These are phyloP conservation scores for Tetrapedia diversipes DNA, from an alignment of 2,888 invertebrate genomes.

Conservation along the genomic window DNA sequence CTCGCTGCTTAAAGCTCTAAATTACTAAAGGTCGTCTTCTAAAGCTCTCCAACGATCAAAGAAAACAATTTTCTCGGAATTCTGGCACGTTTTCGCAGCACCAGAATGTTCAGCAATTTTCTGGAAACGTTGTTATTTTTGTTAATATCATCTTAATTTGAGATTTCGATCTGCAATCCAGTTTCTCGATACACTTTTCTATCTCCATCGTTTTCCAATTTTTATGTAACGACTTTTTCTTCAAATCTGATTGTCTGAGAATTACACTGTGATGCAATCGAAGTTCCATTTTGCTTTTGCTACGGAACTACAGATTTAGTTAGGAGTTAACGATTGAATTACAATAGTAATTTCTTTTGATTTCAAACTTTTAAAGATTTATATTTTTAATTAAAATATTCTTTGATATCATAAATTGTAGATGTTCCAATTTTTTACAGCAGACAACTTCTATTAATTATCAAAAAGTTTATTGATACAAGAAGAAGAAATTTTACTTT, in stretches of 20 bases:
- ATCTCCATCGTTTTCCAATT: not conserved
- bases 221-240: not conserved
- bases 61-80: constrained; percentile 22
- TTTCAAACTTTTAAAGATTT: too few relatives aligned
- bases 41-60: constrained; percentile 1
- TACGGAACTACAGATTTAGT: too few relatives aligned
- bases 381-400: too few relatives aligned
- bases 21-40: constrained; percentile 37
- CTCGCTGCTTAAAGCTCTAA: constrained; percentile 25
- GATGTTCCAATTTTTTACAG: too few relatives aligned
- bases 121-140: not conserved
- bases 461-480: too few relatives aligned
- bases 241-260: not conserved
- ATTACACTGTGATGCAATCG: too few relatives aligned
- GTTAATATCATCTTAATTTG: constrained; percentile 19
- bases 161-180: not conserved
- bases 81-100: constrained; percentile 54
- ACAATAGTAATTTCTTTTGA: too few relatives aligned
- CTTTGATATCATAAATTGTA: too few relatives aligned
- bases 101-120: not conserved
- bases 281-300: too few relatives aligned
- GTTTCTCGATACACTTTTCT: not conserved
- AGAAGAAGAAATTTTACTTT: too few relatives aligned
- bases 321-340: too few relatives aligned
- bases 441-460: too few relatives aligned